Conservation (phyloP, 2,797 vertebrate species). For the Betta splendens region DNA sequence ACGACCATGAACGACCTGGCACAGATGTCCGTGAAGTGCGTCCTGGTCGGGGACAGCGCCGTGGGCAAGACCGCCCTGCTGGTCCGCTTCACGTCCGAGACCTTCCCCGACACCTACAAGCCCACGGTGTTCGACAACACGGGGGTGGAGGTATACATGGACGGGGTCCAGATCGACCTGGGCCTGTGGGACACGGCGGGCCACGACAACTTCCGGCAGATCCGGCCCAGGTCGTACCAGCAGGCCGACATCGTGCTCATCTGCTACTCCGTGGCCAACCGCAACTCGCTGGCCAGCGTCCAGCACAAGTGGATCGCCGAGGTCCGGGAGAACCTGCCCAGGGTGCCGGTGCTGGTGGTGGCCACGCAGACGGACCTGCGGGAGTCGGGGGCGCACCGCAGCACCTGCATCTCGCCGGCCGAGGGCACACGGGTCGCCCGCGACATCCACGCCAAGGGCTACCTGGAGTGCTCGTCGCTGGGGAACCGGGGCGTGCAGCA, state of each 20-base stretch:
- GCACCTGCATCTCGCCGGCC: conserved; percentile 80
- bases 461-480: conserved; percentile 94
- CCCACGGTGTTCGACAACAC: conserved; percentile 97
- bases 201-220: conserved; percentile 89
- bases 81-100: conserved; percentile 95
- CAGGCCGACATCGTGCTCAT: conserved; percentile 94
- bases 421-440: conserved; percentile 90
- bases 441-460: conserved; percentile 90
- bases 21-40: conserved; percentile 92
- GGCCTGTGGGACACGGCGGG: conserved; percentile 98
- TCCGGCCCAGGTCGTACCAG: conserved; percentile 94
- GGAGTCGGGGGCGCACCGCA: conserved; percentile 83
- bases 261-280: conserved; percentile 96
- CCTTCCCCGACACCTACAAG: conserved; percentile 92
- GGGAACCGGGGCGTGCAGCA: conserved; percentile 93
- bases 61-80: conserved; percentile 95
- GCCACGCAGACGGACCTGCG: conserved; percentile 96
- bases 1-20: conserved; percentile 56
- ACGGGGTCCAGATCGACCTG: conserved; percentile 92
- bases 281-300: conserved; percentile 86
- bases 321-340: conserved; percentile 87
- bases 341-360: conserved; percentile 90
- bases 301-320: conserved; percentile 91
- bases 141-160: conserved; percentile 95
- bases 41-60: conserved; percentile 92